Evolutionary conservation across 2,888 invertebrate species (phyloP).

Genomic region (Erannis defoliaria): DNA sequence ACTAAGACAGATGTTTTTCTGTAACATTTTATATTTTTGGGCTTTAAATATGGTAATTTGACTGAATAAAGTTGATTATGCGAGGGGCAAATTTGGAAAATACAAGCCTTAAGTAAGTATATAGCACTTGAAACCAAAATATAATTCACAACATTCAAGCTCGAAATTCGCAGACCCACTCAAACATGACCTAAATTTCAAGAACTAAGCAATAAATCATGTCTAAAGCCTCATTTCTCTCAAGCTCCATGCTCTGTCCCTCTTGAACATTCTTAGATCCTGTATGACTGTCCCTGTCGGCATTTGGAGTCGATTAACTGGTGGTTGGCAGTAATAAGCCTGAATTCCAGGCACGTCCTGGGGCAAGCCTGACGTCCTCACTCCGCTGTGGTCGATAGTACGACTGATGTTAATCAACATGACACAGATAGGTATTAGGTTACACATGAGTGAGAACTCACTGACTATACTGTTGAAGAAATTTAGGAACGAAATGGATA

Average conservation of each 20-base stretch:
- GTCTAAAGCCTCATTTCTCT: constrained; percentile 36
- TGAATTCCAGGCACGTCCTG: constrained; percentile 69
- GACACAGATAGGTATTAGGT: neutral
- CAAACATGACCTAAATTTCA: constrained; percentile 43
- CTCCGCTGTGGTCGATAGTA: constrained; percentile 27
- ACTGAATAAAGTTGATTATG: too few species aligned
- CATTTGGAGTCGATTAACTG: constrained; percentile 52
- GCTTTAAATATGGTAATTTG: too few species aligned
- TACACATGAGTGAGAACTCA: neutral
- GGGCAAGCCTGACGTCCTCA: constrained; percentile 36
- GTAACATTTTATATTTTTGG: too few species aligned
- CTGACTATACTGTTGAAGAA: too few species aligned
- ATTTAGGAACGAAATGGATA: too few species aligned
- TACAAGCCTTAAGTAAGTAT: too few species aligned
- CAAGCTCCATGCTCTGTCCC: constrained; percentile 26
- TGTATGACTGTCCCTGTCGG: constrained; percentile 35
- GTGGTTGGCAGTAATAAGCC: constrained; percentile 54
- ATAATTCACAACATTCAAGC: neutral
- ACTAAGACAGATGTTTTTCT: too few species aligned
- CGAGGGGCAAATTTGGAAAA: too few species aligned
- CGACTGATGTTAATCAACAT: constrained; percentile 13
- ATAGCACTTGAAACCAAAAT: constrained; percentile 1
- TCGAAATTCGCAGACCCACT: constrained; percentile 18
- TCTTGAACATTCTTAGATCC: constrained; percentile 11
- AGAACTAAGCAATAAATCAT: constrained; percentile 45